phyloP scores from a whole-genome alignment of 1,140 invertebrate genomes.

The Drosophila kikkawai region DNA sequence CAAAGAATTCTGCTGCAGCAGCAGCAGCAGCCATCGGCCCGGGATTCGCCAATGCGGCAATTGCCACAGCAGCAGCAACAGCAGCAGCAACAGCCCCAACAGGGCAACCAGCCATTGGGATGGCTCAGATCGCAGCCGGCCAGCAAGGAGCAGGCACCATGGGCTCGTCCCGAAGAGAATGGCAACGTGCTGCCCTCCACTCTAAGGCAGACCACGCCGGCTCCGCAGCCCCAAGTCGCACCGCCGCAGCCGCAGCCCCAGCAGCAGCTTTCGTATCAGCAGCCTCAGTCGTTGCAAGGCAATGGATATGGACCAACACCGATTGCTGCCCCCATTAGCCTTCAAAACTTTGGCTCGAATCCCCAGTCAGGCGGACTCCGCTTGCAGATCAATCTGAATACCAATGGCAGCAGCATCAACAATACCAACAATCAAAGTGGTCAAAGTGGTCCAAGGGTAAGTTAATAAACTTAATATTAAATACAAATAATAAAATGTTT shows the following conservation, averaged over 20 bases:
- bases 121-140: slow-evolving; percentile 76
- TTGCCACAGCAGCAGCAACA: slow-evolving; percentile 48
- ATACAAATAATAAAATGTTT: neutral
- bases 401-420: slow-evolving; percentile 50
- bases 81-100: slow-evolving; percentile 54
- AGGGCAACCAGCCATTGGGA: slow-evolving; percentile 61
- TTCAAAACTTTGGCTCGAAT: slow-evolving; percentile 72
- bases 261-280: slow-evolving; percentile 36
- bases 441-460: slow-evolving; percentile 74
- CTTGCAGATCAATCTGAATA: slow-evolving; percentile 73
- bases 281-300: slow-evolving; percentile 49
- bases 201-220: slow-evolving; percentile 65
- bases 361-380: slow-evolving; percentile 63
- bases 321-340: slow-evolving; percentile 26
- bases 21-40: slow-evolving; percentile 57
- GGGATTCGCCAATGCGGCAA: slow-evolving; percentile 77
- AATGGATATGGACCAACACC: slow-evolving; percentile 56
- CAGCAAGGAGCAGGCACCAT: slow-evolving; percentile 75
- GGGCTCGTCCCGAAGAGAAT: slow-evolving; percentile 80
- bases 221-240: slow-evolving; percentile 44
- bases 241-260: slow-evolving; percentile 38
- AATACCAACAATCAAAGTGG: slow-evolving; percentile 66
- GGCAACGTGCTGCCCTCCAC: slow-evolving; percentile 78
- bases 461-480: neutral
- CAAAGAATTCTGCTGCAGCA: slow-evolving; percentile 74